phyloP scores from a whole-genome alignment of 2,888 invertebrate species.

The Steinernema carpocapsae region DNA sequence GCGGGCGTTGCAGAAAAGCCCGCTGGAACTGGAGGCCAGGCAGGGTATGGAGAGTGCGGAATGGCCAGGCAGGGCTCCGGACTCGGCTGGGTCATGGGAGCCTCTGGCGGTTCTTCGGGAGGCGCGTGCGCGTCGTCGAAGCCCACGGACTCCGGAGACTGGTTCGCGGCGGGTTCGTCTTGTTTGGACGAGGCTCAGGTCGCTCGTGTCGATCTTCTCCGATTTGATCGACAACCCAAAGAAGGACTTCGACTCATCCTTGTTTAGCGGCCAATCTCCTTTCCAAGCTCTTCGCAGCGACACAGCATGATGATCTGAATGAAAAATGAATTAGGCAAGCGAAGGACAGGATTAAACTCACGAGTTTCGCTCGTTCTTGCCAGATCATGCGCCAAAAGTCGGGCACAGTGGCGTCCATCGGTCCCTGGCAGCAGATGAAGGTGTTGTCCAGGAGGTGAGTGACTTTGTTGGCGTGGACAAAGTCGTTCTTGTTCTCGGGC shows the following conservation, averaged over 20 bases:
- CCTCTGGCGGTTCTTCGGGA: neutral
- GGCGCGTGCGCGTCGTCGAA: neutral
- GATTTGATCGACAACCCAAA: neutral
- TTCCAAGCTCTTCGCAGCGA: slow-evolving; percentile 24
- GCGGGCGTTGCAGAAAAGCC: too few species aligned
- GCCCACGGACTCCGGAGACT: neutral
- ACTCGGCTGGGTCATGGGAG: too few species aligned
- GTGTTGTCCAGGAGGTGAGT: slow-evolving; percentile 11
- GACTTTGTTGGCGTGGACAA: slow-evolving; percentile 14
- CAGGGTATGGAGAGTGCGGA: neutral
- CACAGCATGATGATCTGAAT: slow-evolving; percentile 22
- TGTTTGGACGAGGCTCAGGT: slow-evolving; percentile 1
- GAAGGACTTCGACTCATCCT: neutral
- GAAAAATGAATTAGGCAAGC: neutral
- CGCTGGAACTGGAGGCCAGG: neutral
- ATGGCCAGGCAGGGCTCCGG: too few species aligned
- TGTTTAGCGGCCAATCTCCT: slow-evolving; percentile 12
- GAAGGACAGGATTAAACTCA: slow-evolving; percentile 36
- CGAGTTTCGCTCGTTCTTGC: slow-evolving; percentile 43
- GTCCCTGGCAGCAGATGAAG: slow-evolving; percentile 37
- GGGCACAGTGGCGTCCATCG: slow-evolving; percentile 30
- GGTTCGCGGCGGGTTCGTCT: neutral
- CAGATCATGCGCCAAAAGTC: slow-evolving; percentile 44
- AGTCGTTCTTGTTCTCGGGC: neutral
- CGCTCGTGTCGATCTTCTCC: neutral